Evolutionary conservation across 1,140 invertebrate genomes (phyloP).

Genomic region (Zaprionus camerounensis): DNA sequence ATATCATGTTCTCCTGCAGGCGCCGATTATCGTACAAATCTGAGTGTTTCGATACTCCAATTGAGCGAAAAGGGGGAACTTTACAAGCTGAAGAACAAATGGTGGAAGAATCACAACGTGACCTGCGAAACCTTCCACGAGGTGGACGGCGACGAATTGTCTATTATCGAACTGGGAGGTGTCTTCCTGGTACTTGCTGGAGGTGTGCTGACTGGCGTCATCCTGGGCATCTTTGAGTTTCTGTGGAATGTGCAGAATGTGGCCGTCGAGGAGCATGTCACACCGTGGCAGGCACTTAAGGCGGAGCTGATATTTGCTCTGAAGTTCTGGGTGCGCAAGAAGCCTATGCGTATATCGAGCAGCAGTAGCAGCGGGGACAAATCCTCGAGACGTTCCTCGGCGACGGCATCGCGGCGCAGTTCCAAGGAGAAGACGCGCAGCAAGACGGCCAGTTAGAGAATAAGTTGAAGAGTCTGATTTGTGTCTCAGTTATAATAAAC

Average conservation of each 20-base stretch:
- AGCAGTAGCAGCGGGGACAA: slow-evolving; percentile 60
- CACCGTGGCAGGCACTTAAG: slow-evolving; percentile 87
- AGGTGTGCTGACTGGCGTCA: slow-evolving; percentile 87
- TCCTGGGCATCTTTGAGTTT: slow-evolving; percentile 91
- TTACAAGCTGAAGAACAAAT: slow-evolving; percentile 91
- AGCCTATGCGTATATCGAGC: slow-evolving; percentile 86
- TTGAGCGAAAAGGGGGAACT: slow-evolving; percentile 93
- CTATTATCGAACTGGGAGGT: slow-evolving; percentile 89
- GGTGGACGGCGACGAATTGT: slow-evolving; percentile 84
- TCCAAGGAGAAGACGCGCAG: slow-evolving; percentile 71
- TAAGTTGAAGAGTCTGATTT: slow-evolving; percentile 18
- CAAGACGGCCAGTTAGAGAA: slow-evolving; percentile 55
- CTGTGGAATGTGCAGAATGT: slow-evolving; percentile 93
- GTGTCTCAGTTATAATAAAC: slow-evolving; percentile 20
- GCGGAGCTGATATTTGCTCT: slow-evolving; percentile 88
- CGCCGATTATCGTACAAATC: slow-evolving; percentile 87
- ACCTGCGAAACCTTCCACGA: slow-evolving; percentile 61
- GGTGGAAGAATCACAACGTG: slow-evolving; percentile 90
- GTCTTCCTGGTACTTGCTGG: slow-evolving; percentile 89
- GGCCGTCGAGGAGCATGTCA: slow-evolving; percentile 89
- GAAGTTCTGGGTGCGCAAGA: slow-evolving; percentile 88
- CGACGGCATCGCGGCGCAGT: slow-evolving; percentile 62
- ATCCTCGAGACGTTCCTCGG: slow-evolving; percentile 78
- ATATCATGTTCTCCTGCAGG: slow-evolving; percentile 30
- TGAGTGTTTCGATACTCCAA: slow-evolving; percentile 91